A percentile compares a stretch with the other conserved stretches of the same genome.
phyloP scores from a whole-genome alignment of 2,113 vertebrate genomes.

The Nanorana parkeri region DNA sequence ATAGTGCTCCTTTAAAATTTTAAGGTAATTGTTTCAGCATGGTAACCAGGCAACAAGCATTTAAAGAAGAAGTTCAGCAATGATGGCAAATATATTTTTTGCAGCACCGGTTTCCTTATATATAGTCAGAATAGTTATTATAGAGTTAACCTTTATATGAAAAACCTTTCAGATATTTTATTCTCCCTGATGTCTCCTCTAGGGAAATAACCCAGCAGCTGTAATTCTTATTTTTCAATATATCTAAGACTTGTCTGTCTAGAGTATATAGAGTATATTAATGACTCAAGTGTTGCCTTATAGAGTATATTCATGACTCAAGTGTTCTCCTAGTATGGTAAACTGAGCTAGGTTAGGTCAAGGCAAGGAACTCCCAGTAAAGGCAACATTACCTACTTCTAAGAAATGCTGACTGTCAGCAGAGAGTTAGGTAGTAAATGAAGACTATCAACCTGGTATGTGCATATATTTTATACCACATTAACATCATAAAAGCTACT shows the following conservation, averaged over 20 bases:
- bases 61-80: too few relatives aligned
- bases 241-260: slow-evolving; percentile 2
- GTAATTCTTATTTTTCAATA: slow-evolving; percentile 35
- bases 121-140: too few relatives aligned
- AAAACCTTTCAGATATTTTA: neutral
- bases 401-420: neutral
- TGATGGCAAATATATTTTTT: too few relatives aligned
- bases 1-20: too few relatives aligned
- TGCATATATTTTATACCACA: neutral
- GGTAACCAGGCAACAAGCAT: too few relatives aligned
- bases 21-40: too few relatives aligned
- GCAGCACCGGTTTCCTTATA: too few relatives aligned
- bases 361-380: neutral
- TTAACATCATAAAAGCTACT: neutral
- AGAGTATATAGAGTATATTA: neutral
- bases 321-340: neutral
- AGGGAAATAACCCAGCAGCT: slow-evolving; percentile 40
- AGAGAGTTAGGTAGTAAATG: neutral
- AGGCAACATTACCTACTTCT: neutral
- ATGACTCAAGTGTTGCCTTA: slow-evolving; percentile 7
- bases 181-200: slow-evolving; percentile 6
- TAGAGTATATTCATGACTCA: slow-evolving; percentile 4
- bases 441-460: neutral
- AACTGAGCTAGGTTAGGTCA: slow-evolving; percentile 1
- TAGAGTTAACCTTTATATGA: slow-evolving; percentile 20